Evolutionary conservation across 2,797 vertebrate species (phyloP), one percentile per base, ranked within the genome.

Genomic region (Aphelocoma californica): DNA sequence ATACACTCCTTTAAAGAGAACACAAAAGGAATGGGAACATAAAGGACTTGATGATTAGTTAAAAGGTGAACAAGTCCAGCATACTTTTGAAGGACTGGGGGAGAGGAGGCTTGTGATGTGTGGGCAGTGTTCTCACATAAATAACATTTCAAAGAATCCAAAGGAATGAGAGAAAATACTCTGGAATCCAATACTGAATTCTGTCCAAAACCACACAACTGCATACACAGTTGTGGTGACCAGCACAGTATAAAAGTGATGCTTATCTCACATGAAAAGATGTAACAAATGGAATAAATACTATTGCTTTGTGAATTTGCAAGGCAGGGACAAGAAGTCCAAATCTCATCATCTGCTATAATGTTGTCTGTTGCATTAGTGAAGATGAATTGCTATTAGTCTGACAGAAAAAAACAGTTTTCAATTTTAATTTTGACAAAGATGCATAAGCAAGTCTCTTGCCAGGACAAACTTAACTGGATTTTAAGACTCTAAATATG

Each of bases 121-220:
- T 94, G 48, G 74, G 89, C 56, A 82, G 56, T 80, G 60, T 89
- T 95, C 56, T 65, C 71, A 87, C 81, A 89, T 69, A 86, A 94
- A 96, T 24, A 93, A 56, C 53, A 91, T 87, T 92, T 92, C 60
- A 89, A 82, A 87, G 81, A 92, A 87, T 85, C 29, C 45, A 89
- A 91, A 77, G 36, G 23, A 73, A 13, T 64, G 57, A 87, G 11
- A 90, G 47, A 91, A 73, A 82, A 78, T 20, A 23, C 51, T 82
- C 40, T 77, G 79, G 84, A 94, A 85, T 82, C 18, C 51, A 93
- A 70, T 70, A 79, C 0, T 89, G 71, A 91, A 92, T 86, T 58
- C 70, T 66, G 50, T 71, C 71, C 81, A 90, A 89, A 91, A 51
- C 36, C 15, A 92, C 29, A 80, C 15, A 94, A 86, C 62, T 54